Evolutionary conservation across 2,113 vertebrate species (phyloP).

Genomic region (Siphamia tubifer): DNA sequence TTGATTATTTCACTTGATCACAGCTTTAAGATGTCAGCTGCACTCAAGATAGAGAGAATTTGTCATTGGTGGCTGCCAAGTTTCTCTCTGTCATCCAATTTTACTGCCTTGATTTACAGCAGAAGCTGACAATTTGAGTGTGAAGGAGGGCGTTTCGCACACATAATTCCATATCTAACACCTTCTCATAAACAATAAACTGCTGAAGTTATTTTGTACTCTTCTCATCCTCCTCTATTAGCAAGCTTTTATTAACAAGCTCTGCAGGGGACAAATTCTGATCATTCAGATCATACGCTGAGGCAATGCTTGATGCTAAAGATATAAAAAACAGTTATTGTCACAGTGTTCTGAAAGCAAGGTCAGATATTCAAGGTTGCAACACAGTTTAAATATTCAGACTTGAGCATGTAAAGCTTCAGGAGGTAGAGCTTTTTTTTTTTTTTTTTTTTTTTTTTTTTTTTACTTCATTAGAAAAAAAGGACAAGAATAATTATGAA

Average conservation of each 20-base stretch:
- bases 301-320: neutral
- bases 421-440: slow-evolving; percentile 55
- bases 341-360: slow-evolving; percentile 26
- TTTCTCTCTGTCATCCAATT: slow-evolving; percentile 58
- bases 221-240: slow-evolving; percentile 41
- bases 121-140: slow-evolving; percentile 53
- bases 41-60: slow-evolving; percentile 57
- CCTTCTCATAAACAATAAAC: slow-evolving; percentile 66
- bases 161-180: slow-evolving; percentile 60
- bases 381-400: slow-evolving; percentile 48
- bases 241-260: slow-evolving; percentile 43
- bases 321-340: slow-evolving; percentile 9
- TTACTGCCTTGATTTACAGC: slow-evolving; percentile 56
- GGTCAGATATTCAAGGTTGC: slow-evolving; percentile 55
- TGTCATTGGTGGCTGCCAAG: slow-evolving; percentile 63
- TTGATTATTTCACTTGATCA: slow-evolving; percentile 71
- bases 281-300: slow-evolving; percentile 20
- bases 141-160: slow-evolving; percentile 52
- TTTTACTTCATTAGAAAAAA: slow-evolving; percentile 65
- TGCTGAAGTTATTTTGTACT: slow-evolving; percentile 42
- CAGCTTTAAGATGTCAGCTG: slow-evolving; percentile 72
- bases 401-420: slow-evolving; percentile 43
- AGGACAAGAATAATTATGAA: slow-evolving; percentile 71
- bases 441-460: slow-evolving; percentile 68
- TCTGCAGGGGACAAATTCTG: slow-evolving; percentile 15